Conservation (phyloP, 1,140 invertebrate genomes). For the Phenacoccus solenopsis region DNA sequence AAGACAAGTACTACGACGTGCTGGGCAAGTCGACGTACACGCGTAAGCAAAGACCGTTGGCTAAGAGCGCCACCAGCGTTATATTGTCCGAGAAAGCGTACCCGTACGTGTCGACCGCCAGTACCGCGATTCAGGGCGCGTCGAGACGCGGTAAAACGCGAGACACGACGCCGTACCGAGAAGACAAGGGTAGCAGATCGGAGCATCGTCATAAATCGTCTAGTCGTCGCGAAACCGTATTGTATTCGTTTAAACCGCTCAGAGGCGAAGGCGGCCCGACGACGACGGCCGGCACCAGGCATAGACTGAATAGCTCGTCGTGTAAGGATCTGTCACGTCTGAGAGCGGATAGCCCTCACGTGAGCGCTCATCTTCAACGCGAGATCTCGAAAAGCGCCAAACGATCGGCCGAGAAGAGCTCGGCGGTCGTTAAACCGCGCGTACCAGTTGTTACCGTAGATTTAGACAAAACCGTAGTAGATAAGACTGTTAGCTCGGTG, state of each 20-base stretch:
- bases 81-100: slow-evolving; percentile 53
- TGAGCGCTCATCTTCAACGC: neutral
- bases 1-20: slow-evolving; percentile 59
- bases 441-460: neutral
- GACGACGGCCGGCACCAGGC: neutral
- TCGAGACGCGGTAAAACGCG: slow-evolving; percentile 31
- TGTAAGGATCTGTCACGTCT: neutral
- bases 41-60: slow-evolving; percentile 31
- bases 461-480: neutral
- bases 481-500: neutral
- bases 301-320: neutral
- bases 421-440: neutral
- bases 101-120: slow-evolving; percentile 38
- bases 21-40: slow-evolving; percentile 39
- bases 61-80: slow-evolving; percentile 47
- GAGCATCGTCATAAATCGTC: slow-evolving; percentile 17
- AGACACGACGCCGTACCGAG: slow-evolving; percentile 43
- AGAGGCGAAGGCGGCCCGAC: neutral
- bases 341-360: neutral
- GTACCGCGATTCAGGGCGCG: neutral
- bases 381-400: neutral
- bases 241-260: neutral
- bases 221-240: slow-evolving; percentile 15
- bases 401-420: neutral
- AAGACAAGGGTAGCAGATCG: slow-evolving; percentile 23